Percentiles rank a stretch among this genome's conserved stretches.
phyloP scores from a whole-genome alignment of 2,113 vertebrate genomes.

The Ploceus nigricollis region DNA sequence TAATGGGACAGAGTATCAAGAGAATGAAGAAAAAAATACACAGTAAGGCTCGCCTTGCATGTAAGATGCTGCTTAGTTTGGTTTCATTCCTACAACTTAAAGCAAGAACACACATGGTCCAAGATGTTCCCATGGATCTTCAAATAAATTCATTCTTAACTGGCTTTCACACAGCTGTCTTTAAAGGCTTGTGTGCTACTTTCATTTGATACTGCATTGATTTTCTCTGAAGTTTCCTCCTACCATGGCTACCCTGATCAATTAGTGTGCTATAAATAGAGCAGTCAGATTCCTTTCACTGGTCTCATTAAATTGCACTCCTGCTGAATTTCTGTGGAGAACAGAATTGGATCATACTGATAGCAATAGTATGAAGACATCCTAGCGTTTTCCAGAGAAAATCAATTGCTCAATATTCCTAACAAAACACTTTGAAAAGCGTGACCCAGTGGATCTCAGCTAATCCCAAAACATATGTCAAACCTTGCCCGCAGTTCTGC shows the following conservation, averaged over 20 bases:
- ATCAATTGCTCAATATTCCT: constrained; percentile 37
- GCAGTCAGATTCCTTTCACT: constrained; percentile 28
- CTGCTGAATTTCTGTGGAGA: constrained; percentile 40
- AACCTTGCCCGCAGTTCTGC: not conserved
- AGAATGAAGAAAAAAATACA: not conserved
- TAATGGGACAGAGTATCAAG: not conserved
- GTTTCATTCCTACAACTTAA: not conserved
- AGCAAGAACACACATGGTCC: not conserved
- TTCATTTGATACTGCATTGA: constrained; percentile 62
- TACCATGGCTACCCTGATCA: constrained; percentile 59
- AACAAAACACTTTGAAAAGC: constrained; percentile 21
- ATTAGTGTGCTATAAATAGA: constrained; percentile 61
- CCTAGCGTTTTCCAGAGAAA: constrained; percentile 9
- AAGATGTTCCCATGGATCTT: not conserved
- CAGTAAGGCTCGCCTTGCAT: not conserved
- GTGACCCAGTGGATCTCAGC: not conserved
- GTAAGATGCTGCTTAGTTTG: not conserved
- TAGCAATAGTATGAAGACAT: not conserved
- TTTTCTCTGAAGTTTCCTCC: constrained; percentile 58
- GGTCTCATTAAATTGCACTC: constrained; percentile 35
- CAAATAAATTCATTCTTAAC: constrained; percentile 49
- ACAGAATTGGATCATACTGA: not conserved
- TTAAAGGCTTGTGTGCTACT: constrained; percentile 17
- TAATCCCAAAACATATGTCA: not conserved
- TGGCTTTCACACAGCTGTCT: constrained; percentile 30